Evolutionary conservation across 1,140 invertebrate species (phyloP), one percentile per base, ranked within the genome.

Genomic region (Philotrypesis tridentata): DNA sequence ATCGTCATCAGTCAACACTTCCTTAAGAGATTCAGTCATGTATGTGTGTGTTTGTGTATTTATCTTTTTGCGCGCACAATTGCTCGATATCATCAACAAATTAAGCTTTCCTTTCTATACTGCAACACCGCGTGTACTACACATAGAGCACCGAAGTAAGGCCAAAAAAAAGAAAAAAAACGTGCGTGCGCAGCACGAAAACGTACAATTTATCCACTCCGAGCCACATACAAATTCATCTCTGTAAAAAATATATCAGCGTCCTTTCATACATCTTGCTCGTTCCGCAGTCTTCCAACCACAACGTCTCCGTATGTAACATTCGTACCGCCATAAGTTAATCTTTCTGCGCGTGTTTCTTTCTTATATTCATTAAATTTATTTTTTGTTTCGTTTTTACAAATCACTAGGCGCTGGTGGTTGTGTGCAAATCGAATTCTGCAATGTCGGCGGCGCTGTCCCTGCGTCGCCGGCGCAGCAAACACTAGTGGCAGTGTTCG

Each of bases 401-500:
- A 55, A 55, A 55, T 55, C 48, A 55, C 48, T 55, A 55, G 48
- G 48, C 21, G 21, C 40, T 43, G 12, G 40, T 55, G 1, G 21
- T 55, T 17, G 48, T 55, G 21, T 55, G 48, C 48, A 55, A 17
- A n/a, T 55, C 48, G n/a, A 21, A 14, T 17, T n/a, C 17, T 4
- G 48, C 48, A 3, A 55, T 6, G 7, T 14, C 21, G 14, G 48
- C 21, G 21, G 7, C 48, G 48, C n/a, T 55, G 21, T 17, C 55
- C 70, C 14, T 55, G 17, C 12, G 6, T 11, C 6, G 12, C 71
- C 79, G 27, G 17, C 67, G n/a, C 27, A 48, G 29, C 17, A 76
- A 74, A 31, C 21, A 71, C 83, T 91, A 99, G 93, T 99, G 97
- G 93, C 97, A 98, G 91, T 98, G 97, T 94, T 99, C 97, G 65